A percentile compares a stretch with the other conserved stretches of the same genome.
Evolutionary conservation across 2,888 invertebrate genomes (phyloP).

Genomic region (Litoditis marina): DNA sequence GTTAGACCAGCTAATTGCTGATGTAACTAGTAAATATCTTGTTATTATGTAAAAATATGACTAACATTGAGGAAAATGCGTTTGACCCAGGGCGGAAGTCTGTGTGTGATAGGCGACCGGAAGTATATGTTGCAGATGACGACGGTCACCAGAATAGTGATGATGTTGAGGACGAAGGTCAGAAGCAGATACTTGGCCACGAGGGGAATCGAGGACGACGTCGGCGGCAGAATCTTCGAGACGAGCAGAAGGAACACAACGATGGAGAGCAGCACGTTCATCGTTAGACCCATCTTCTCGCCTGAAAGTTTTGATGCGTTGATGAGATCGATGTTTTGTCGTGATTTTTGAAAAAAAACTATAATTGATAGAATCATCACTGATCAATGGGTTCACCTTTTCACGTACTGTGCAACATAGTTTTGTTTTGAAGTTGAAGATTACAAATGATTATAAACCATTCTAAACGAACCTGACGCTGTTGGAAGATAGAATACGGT

Average conservation of each 20-base stretch:
- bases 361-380: too few relatives aligned
- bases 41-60: neutral
- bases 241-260: slow-evolving; percentile 97
- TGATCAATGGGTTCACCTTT: too few relatives aligned
- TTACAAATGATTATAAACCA: too few relatives aligned
- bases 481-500: slow-evolving; percentile 97
- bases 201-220: slow-evolving; percentile 87
- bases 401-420: too few relatives aligned
- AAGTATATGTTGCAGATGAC: slow-evolving; percentile 99
- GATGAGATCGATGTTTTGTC: too few relatives aligned
- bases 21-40: too few relatives aligned
- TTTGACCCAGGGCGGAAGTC: slow-evolving; percentile 94
- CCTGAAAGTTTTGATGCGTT: too few relatives aligned
- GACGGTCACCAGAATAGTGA: slow-evolving; percentile 96
- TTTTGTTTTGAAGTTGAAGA: too few relatives aligned
- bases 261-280: slow-evolving; percentile 96
- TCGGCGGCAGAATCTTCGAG: slow-evolving; percentile 97
- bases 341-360: too few relatives aligned
- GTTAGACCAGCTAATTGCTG: too few relatives aligned
- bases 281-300: slow-evolving; percentile 69
- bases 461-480: slow-evolving; percentile 89
- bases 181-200: slow-evolving; percentile 93
- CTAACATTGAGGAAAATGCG: slow-evolving; percentile 82
- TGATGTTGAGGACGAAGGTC: slow-evolving; percentile 99
- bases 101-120: slow-evolving; percentile 90